These are phyloP conservation scores for Silurus asotus DNA, from an alignment of 2,113 vertebrate genomes.

Conservation along the genomic window DNA sequence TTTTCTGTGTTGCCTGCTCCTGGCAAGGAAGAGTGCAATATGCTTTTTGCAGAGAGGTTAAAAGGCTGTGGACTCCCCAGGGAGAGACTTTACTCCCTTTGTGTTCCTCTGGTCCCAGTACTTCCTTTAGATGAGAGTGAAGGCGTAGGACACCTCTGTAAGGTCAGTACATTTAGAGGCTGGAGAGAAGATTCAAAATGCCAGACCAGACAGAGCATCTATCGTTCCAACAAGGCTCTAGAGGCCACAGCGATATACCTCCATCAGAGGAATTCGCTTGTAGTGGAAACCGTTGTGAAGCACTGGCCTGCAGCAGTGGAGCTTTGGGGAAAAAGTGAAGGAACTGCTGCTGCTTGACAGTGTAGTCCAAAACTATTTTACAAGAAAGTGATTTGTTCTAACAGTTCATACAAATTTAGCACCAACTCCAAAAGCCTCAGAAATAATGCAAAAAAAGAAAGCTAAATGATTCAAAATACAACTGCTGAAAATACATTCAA, in stretches of 20 bases:
- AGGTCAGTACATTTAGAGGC: conserved; percentile 48
- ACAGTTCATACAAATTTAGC: neutral
- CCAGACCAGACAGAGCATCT: conserved; percentile 43
- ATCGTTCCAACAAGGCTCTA: conserved; percentile 36
- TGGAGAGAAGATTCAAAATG: conserved; percentile 29
- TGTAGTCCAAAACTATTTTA: neutral
- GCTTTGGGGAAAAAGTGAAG: neutral
- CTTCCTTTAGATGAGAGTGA: conserved; percentile 37
- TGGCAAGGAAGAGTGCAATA: conserved; percentile 32
- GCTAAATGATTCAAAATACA: neutral
- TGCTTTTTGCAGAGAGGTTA: conserved; percentile 44
- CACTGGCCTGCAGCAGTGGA: neutral
- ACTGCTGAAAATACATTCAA: neutral
- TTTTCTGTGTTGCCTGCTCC: conserved; percentile 45
- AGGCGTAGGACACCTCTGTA: conserved; percentile 24
- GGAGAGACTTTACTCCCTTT: conserved; percentile 38
- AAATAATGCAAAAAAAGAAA: neutral
- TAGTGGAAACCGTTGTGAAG: neutral
- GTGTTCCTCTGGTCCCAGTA: conserved; percentile 21
- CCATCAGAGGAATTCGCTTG: conserved; percentile 32
- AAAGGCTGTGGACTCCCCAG: conserved; percentile 53
- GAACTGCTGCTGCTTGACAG: neutral
- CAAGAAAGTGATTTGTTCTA: neutral
- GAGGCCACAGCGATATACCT: conserved; percentile 35
- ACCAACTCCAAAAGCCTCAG: neutral